A percentile compares a stretch with the other conserved stretches of the same genome.
Evolutionary conservation across 2,888 invertebrate genomes (phyloP).

Genomic region (Tipula lateralis): DNA sequence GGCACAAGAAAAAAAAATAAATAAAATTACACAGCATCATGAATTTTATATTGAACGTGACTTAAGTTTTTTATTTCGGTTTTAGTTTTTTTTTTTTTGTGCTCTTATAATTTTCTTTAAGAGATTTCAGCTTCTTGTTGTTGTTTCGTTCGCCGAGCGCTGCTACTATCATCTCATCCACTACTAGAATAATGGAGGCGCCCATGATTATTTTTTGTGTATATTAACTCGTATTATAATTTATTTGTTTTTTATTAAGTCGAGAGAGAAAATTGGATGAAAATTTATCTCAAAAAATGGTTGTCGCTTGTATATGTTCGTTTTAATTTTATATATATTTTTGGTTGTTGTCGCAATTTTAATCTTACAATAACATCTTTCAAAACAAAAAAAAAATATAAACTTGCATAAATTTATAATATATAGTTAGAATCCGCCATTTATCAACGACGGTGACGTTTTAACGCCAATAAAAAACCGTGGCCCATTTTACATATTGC

Average conservation of each 20-base stretch:
- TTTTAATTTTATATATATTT: background rate
- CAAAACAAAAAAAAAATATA: too few species aligned
- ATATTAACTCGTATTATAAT: background rate
- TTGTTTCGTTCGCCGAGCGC: background rate
- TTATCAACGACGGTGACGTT: background rate
- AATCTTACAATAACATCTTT: background rate
- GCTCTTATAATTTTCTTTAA: background rate
- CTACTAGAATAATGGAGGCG: background rate
- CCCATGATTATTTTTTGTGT: background rate
- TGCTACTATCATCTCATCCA: background rate
- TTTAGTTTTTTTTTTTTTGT: background rate
- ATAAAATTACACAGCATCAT: background rate
- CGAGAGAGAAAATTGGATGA: conserved; percentile 3
- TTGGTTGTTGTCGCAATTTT: background rate
- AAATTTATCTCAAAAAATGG: background rate
- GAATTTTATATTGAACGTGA: conserved; percentile 15
- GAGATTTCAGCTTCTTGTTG: background rate
- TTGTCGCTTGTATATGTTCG: background rate
- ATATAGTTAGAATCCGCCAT: background rate
- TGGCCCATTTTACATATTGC: background rate
- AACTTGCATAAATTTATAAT: background rate
- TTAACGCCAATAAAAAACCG: background rate
- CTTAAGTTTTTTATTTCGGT: conserved; percentile 14
- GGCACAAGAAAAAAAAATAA: background rate
- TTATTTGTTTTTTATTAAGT: background rate